phyloP scores from a whole-genome alignment of 2,113 vertebrate genomes.

The Spermophilus dauricus region DNA sequence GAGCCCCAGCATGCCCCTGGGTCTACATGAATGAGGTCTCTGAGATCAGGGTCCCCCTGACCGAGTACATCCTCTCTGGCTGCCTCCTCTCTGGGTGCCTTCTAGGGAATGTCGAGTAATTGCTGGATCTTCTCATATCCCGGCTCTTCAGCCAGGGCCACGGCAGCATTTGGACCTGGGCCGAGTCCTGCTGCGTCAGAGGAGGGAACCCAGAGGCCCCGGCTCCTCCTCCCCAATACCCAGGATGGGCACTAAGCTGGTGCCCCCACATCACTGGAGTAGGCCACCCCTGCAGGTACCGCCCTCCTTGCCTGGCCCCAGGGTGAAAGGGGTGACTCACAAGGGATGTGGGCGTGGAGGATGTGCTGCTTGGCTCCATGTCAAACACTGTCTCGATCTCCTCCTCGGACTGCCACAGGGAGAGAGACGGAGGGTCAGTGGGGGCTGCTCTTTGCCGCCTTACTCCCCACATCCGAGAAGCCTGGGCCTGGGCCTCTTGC shows the following conservation, averaged over 20 bases:
- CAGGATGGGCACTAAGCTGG: neutral
- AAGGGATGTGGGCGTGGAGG: slow-evolving; percentile 94
- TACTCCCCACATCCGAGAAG: neutral
- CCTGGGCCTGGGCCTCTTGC: neutral
- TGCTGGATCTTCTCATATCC: slow-evolving; percentile 13
- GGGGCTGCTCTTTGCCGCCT: neutral
- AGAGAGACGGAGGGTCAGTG: neutral
- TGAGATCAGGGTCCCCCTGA: slow-evolving; percentile 44
- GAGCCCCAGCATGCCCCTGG: slow-evolving; percentile 53
- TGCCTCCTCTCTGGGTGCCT: slow-evolving; percentile 44
- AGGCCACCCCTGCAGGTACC: neutral
- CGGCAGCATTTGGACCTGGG: slow-evolving; percentile 76
- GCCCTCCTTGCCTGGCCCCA: neutral
- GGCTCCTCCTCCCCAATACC: slow-evolving; percentile 38
- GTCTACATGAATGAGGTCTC: slow-evolving; percentile 48
- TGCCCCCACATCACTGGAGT: neutral
- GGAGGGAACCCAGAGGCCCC: neutral
- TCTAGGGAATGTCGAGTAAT: neutral
- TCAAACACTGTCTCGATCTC: slow-evolving; percentile 92
- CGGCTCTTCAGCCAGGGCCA: slow-evolving; percentile 78
- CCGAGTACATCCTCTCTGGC: neutral
- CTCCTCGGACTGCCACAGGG: slow-evolving; percentile 92
- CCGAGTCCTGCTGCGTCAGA: slow-evolving; percentile 77
- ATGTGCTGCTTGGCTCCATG: slow-evolving; percentile 92
- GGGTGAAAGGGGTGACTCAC: slow-evolving; percentile 87